Evolutionary conservation across 2,113 vertebrate genomes (phyloP).

Genomic region (Ammospiza caudacuta): DNA sequence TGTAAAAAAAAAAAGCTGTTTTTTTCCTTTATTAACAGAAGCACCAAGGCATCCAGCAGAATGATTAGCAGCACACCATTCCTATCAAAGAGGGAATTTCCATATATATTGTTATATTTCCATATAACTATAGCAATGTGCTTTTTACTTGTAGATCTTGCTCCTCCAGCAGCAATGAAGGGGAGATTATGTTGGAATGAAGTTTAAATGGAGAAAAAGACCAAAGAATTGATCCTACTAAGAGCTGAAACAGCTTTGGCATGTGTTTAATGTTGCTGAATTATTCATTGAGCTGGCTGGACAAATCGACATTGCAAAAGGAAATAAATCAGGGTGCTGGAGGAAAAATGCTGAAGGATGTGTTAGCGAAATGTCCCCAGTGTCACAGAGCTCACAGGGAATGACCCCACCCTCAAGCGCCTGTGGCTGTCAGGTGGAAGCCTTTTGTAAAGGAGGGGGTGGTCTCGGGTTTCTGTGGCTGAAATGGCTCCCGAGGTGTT

Average conservation of each 20-base stretch:
- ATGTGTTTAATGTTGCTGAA: slow-evolving; percentile 30
- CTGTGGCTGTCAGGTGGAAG: not conserved
- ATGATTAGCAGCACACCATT: not conserved
- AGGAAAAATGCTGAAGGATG: not conserved
- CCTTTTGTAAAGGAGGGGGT: not conserved
- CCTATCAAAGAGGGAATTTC: slow-evolving; percentile 24
- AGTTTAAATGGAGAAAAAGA: not conserved
- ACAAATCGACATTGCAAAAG: not conserved
- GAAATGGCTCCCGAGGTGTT: too few species aligned
- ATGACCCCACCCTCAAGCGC: not conserved
- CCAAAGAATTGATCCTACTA: not conserved
- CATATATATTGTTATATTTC: slow-evolving; percentile 43
- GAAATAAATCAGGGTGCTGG: not conserved
- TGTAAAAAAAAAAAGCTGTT: not conserved
- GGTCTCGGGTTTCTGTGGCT: too few species aligned
- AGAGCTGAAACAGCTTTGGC: not conserved
- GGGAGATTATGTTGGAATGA: slow-evolving; percentile 13
- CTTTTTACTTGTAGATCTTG: not conserved
- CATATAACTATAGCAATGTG: not conserved
- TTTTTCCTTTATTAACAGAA: not conserved
- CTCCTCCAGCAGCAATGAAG: not conserved
- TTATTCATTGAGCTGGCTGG: slow-evolving; percentile 33
- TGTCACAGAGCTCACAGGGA: not conserved
- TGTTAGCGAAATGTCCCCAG: not conserved
- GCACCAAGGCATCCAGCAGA: not conserved